These are phyloP conservation scores for Hyles lineata DNA, from an alignment of 2,888 invertebrate species.

Conservation along the genomic window DNA sequence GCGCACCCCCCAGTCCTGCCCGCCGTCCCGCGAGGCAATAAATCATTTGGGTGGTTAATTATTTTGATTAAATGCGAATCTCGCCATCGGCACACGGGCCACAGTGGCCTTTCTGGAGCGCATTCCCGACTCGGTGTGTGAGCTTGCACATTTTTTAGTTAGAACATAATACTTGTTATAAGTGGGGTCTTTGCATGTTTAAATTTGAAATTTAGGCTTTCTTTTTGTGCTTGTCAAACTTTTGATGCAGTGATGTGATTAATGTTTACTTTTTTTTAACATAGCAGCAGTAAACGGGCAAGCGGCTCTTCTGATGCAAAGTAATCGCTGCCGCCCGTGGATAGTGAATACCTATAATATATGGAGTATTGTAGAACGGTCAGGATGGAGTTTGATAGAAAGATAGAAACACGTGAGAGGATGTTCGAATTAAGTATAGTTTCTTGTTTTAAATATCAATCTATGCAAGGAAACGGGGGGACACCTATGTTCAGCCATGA, in stretches of 20 bases:
- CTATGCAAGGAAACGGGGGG: too few relatives aligned
- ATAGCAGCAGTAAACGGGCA: too few relatives aligned
- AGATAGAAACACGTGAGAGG: too few relatives aligned
- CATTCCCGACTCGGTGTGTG: constrained; percentile 4
- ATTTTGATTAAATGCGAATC: constrained; percentile 69
- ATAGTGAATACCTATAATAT: too few relatives aligned
- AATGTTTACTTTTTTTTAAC: not conserved
- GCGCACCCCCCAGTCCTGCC: not conserved
- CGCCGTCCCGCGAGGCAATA: constrained; percentile 56
- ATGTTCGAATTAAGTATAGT: too few relatives aligned
- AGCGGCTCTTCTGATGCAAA: too few relatives aligned
- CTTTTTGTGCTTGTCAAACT: not conserved
- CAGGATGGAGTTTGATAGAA: too few relatives aligned
- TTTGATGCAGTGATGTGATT: not conserved
- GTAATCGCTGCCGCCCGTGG: too few relatives aligned
- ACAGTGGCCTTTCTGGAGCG: constrained; percentile 13
- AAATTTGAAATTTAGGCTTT: not conserved
- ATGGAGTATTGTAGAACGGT: too few relatives aligned
- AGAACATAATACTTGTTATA: not conserved
- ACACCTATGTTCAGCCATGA: too few relatives aligned
- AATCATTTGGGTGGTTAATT: constrained; percentile 76
- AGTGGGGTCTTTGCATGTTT: constrained; percentile 4
- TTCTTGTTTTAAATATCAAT: too few relatives aligned
- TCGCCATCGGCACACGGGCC: constrained; percentile 18
- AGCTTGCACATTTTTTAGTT: not conserved